Evolutionary conservation across 2,797 vertebrate species (phyloP).

Genomic region (Poecilia wingei): DNA sequence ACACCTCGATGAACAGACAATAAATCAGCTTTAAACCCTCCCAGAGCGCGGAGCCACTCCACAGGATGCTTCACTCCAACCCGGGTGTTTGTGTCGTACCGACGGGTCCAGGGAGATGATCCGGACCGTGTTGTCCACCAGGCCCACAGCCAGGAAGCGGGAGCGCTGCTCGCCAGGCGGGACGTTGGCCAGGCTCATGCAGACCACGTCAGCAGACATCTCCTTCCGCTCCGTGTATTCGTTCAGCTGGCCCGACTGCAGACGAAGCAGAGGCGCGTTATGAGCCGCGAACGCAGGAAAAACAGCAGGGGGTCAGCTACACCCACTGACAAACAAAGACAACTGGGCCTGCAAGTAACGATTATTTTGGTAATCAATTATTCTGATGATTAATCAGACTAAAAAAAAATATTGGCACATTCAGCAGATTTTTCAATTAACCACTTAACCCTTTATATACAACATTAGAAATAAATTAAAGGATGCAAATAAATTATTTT

Average conservation of each 20-base stretch:
- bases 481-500: too few relatives aligned
- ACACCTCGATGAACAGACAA: background rate
- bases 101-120: conserved; percentile 98
- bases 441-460: too few relatives aligned
- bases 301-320: background rate
- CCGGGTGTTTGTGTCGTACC: conserved; percentile 73
- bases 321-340: background rate
- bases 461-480: too few relatives aligned
- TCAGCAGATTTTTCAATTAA: too few relatives aligned
- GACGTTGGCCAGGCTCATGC: conserved; percentile 98
- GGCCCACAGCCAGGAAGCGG: conserved; percentile 93
- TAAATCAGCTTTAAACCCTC: background rate
- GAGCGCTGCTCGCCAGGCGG: conserved; percentile 97
- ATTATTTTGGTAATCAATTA: too few relatives aligned
- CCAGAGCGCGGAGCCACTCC: too few relatives aligned
- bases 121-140: conserved; percentile 97
- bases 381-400: too few relatives aligned
- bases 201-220: conserved; percentile 98
- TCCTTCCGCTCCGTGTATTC: conserved; percentile 98
- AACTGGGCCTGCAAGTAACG: too few relatives aligned
- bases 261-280: conserved; percentile 1
- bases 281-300: background rate
- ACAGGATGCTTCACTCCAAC: background rate
- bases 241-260: conserved; percentile 94
- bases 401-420: too few relatives aligned